phyloP scores from a whole-genome alignment of 2,888 invertebrate genomes.

The Myopa tessellatipennis region DNA sequence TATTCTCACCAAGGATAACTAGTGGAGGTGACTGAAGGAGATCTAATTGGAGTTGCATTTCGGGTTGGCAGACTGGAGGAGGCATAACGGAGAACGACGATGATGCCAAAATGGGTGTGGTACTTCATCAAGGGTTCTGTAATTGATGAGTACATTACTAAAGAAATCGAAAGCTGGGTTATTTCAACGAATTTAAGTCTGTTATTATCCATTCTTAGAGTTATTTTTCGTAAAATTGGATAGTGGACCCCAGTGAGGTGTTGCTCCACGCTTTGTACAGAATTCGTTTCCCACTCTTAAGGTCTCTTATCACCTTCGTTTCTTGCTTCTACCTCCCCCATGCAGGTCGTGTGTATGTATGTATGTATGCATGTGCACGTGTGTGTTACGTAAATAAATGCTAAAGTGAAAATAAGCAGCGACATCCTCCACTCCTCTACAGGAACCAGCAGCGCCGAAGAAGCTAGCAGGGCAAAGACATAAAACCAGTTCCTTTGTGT shows the following conservation, averaged over 20 bases:
- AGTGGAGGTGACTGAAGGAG: not conserved
- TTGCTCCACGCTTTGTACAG: too few relatives aligned
- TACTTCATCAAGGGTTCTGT: not conserved
- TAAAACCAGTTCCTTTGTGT: constrained; percentile 24
- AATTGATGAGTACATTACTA: too few relatives aligned
- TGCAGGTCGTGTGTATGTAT: too few relatives aligned
- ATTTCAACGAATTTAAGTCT: too few relatives aligned
- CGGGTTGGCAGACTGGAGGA: not conserved
- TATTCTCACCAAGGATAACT: not conserved
- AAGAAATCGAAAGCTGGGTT: too few relatives aligned
- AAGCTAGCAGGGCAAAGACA: not conserved
- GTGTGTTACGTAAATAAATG: not conserved
- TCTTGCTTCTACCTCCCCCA: not conserved
- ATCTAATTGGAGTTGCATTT: constrained; percentile 6
- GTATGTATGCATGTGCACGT: not conserved
- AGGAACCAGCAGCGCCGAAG: not conserved
- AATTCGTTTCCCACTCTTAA: too few relatives aligned
- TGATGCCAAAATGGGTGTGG: not conserved
- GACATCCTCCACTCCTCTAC: not conserved
- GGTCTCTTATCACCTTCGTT: too few relatives aligned
- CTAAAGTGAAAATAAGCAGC: too few relatives aligned
- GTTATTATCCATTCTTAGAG: too few relatives aligned
- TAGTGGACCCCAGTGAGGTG: too few relatives aligned
- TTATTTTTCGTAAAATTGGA: too few relatives aligned
- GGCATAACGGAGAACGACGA: not conserved